A percentile compares a stretch with the other conserved stretches of the same genome.
These are phyloP conservation scores for Luehdorfia chinensis DNA, from an alignment of 1,140 invertebrate species.

Conservation along the genomic window DNA sequence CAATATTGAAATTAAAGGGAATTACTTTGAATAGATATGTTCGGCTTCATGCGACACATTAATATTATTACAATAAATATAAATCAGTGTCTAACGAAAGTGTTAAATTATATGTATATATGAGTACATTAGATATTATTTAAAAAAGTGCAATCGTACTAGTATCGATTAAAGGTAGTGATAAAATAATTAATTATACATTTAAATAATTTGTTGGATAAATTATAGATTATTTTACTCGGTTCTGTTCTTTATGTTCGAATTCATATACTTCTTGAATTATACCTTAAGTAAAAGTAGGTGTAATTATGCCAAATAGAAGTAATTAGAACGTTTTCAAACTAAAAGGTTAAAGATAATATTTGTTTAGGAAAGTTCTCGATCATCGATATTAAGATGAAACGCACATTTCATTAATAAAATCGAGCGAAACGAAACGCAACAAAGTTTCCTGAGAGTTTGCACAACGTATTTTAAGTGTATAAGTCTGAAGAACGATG, in stretches of 20 bases:
- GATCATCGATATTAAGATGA: neutral
- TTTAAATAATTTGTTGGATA: slow-evolving; percentile 24
- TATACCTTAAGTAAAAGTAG: slow-evolving; percentile 11
- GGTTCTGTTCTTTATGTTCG: slow-evolving; percentile 20
- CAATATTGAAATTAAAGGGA: slow-evolving; percentile 1
- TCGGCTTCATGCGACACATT: slow-evolving; percentile 11
- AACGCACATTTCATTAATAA: neutral
- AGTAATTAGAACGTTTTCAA: slow-evolving; percentile 7
- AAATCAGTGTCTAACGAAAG: slow-evolving; percentile 18
- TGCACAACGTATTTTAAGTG: too few species aligned
- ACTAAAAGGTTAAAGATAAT: slow-evolving; percentile 1
- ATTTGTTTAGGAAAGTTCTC: neutral
- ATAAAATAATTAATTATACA: slow-evolving; percentile 40
- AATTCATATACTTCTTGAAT: slow-evolving; percentile 21
- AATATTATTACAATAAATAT: slow-evolving; percentile 17
- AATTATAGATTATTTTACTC: slow-evolving; percentile 22
- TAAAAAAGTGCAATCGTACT: slow-evolving; percentile 65
- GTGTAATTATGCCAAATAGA: slow-evolving; percentile 17
- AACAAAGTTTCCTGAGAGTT: neutral
- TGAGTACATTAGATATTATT: slow-evolving; percentile 50
- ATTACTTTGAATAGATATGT: neutral
- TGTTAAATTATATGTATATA: slow-evolving; percentile 27
- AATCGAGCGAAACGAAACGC: neutral
- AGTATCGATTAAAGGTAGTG: slow-evolving; percentile 39
- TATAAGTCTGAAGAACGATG: too few species aligned